These are phyloP conservation scores for Chymomyza amoena DNA, from an alignment of 2,888 invertebrate species.

Conservation along the genomic window DNA sequence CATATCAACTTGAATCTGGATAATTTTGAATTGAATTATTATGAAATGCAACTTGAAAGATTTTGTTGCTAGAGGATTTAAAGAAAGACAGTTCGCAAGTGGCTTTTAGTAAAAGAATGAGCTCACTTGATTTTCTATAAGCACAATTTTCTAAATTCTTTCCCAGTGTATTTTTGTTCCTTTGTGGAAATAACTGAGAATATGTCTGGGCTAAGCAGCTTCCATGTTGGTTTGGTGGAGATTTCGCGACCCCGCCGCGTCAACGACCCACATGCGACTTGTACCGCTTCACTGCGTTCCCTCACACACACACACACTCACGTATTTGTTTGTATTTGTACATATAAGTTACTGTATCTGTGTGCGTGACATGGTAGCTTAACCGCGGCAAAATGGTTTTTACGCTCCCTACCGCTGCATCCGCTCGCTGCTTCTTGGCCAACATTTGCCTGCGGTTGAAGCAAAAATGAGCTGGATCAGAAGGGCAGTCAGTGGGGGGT, in stretches of 20 bases:
- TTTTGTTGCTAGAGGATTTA: no score
- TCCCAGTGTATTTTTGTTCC: neutral
- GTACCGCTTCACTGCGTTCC: neutral
- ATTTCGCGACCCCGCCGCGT: neutral
- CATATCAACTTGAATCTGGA: no score
- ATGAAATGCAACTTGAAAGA: no score
- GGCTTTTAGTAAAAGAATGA: no score
- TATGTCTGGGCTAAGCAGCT: neutral
- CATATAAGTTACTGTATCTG: slow-evolving; percentile 7
- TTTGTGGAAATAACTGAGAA: neutral
- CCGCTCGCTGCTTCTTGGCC: neutral
- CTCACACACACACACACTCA: neutral
- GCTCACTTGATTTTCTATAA: no score
- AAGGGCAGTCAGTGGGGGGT: no score
- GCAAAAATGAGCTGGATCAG: slow-evolving; percentile 32
- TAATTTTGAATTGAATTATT: no score
- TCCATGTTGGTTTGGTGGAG: neutral
- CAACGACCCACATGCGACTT: neutral
- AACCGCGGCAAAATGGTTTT: slow-evolving; percentile 58
- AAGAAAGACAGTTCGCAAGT: no score
- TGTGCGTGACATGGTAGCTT: slow-evolving; percentile 43
- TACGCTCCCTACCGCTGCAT: slow-evolving; percentile 56
- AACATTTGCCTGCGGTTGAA: slow-evolving; percentile 59
- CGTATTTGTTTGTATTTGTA: slow-evolving; percentile 14
- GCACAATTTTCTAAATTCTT: neutral